Base-by-base conservation (phyloP, 1,140 invertebrate genomes). In the Laodelphax striatellus region DNA sequence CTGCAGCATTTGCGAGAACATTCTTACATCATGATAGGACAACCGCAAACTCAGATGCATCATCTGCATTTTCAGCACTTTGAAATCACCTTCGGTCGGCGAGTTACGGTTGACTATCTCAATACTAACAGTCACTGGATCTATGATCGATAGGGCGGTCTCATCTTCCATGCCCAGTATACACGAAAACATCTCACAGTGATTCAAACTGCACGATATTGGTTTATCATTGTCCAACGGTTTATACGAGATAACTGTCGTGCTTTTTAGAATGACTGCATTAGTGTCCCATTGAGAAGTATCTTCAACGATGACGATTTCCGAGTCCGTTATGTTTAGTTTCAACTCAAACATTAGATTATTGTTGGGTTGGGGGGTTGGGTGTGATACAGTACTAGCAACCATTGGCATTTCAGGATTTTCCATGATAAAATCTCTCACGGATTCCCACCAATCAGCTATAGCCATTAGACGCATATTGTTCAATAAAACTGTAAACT, bases 391-490 rank as follows among this genome's bases (percentile, higher is more conserved):
- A 22, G 58, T 50, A 6, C 21, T 46, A 9, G 43, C 5, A 28
- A 52, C 42, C 6, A 14, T 1, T 22, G 57, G 60, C 34, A 61
- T 52, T 17, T 63, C 65, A 24, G 65, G 63, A 57, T 69, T 67
- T n/a, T 64, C 64, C 8, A 80, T 67, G 0, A 98, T 76, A 72
- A 95, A 98, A 65, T 92, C 84, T 65, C 82, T 82, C 0, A 92
- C 80, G 11, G 84, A 81, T 69, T 94, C 84, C 82, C 95, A 87
- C 90, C 94, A 98, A 72, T 97, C 93, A 65, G 97, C 77, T 52
- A 97, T 87, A 0, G 90, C 87, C 79, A 97, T 94, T 5, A 98
- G 73, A 53, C 94, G 79, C 91, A 98, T 96, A 70, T 96, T 95
- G 71, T 97, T 96, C 3, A 98, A 76, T 17, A 98, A 74, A 57